A percentile compares a stretch with the other conserved stretches of the same genome.
Evolutionary conservation across 2,888 invertebrate species (phyloP).

Genomic region (Rhodophaea formosa): DNA sequence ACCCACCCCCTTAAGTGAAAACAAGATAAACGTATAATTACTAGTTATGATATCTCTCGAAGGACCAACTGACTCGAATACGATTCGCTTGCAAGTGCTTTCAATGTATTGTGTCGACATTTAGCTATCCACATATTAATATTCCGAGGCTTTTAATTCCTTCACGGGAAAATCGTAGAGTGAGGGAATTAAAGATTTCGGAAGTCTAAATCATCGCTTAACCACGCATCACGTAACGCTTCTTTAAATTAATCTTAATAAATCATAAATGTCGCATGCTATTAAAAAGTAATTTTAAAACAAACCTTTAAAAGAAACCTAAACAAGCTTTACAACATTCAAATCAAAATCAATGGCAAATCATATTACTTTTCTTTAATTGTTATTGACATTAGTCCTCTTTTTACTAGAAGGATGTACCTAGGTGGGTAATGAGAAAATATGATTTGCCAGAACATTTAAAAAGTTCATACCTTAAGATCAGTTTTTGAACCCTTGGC

Average conservation of each 20-base stretch:
- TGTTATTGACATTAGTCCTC: no score
- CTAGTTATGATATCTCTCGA: not conserved
- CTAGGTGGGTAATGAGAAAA: not conserved
- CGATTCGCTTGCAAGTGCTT: not conserved
- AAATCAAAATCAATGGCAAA: constrained; percentile 18
- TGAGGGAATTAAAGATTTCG: not conserved
- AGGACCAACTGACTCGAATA: not conserved
- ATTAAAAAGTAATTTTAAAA: constrained; percentile 38
- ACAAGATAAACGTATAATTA: not conserved
- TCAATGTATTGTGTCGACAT: not conserved
- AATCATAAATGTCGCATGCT: constrained; percentile 58
- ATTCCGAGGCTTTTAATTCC: not conserved
- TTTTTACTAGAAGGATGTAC: no score
- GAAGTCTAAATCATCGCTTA: constrained; percentile 26
- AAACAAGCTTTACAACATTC: constrained; percentile 41
- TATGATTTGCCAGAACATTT: not conserved
- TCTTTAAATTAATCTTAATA: constrained; percentile 38
- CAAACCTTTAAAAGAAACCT: constrained; percentile 28
- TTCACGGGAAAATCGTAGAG: not conserved
- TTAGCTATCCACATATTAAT: not conserved
- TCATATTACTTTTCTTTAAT: not conserved
- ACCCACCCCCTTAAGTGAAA: not conserved
- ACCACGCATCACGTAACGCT: constrained; percentile 41
- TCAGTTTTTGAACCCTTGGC: not conserved
- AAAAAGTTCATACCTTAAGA: not conserved